These are phyloP conservation scores for Leptinotarsa haldemani DNA, from an alignment of 2,888 invertebrate genomes.

Conservation along the genomic window DNA sequence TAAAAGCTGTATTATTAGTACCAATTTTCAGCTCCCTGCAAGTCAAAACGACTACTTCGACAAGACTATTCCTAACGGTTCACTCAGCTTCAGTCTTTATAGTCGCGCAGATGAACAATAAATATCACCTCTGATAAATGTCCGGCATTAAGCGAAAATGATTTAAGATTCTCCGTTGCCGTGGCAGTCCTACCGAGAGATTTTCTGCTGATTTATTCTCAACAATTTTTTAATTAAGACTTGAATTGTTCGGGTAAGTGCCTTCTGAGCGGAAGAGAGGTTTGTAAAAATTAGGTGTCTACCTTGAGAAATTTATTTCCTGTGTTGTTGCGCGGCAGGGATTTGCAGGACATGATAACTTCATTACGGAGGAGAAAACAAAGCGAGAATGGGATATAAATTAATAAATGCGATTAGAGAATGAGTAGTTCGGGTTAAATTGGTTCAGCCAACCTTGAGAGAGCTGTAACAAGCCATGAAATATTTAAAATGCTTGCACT, in stretches of 20 bases:
- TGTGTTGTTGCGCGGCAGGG: neutral
- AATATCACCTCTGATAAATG: slow-evolving; percentile 15
- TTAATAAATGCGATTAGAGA: neutral
- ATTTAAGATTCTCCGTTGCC: neutral
- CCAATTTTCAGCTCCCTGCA: no score
- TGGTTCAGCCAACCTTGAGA: no score
- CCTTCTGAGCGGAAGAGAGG: neutral
- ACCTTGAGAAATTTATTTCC: slow-evolving; percentile 12
- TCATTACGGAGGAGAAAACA: neutral
- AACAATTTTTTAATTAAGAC: slow-evolving; percentile 20
- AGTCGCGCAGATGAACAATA: slow-evolving; percentile 13
- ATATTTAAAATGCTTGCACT: no score
- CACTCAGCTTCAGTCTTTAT: slow-evolving; percentile 5
- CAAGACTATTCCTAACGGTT: neutral
- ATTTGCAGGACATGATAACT: slow-evolving; percentile 15
- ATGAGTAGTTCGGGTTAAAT: neutral
- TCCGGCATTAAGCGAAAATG: slow-evolving; percentile 1
- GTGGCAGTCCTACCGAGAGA: neutral
- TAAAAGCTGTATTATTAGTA: no score
- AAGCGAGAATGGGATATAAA: neutral
- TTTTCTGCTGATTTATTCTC: slow-evolving; percentile 2
- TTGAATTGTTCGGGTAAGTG: slow-evolving; percentile 5
- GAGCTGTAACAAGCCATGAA: no score
- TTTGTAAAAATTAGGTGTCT: neutral
- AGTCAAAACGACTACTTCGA: no score